Evolutionary conservation across 2,113 vertebrate species (phyloP), one percentile per base, ranked within the genome.

Genomic region (Morone chrysops): DNA sequence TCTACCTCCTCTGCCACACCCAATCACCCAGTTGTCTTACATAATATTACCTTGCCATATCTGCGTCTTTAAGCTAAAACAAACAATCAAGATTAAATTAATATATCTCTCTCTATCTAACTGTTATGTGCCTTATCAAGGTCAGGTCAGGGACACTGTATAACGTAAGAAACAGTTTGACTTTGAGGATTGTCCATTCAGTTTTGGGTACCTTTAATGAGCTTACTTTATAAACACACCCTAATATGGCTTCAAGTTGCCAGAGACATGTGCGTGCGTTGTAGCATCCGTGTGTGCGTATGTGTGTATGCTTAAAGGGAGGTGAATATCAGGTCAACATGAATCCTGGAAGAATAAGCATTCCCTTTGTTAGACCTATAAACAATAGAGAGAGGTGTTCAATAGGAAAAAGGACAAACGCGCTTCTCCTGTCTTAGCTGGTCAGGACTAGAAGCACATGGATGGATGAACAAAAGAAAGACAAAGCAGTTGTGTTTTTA

Each of bases 361-460:
- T 87, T 83, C 62, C 25, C 54, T 85, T 89, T 92, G 86, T 86
- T 41, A 18, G 22, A 17, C 50, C 38, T 65, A 3, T 45, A 36
- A 80, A 91, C 75, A 89, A 87, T 31, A 51, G 78, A 48, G 62
- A 59, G 69, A 67, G 57, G 68, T 75, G 81, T 78, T 90, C 77
- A 85, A 66, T 82, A 41, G 87, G 31, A 13, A 48, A 81, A 67
- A 81, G 3, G 71, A 88, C 81, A 86, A 83, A 85, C 25, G 0
- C 69, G 87, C 69, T 65, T 84, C 80, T 87, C 80, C 86, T 92
- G 85, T 90, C 85, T 92, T 90, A 83, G 41, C 87, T 89, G 72
- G 82, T 89, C 70, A 50, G 76, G 57, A 80, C 87, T 85, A 84
- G 86, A 92, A 89, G 48, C 82, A 81, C 61, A 80, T 88, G 83